Evolutionary conservation across 2,888 invertebrate species (phyloP), one percentile per base, ranked within the genome.

Genomic region (Zygaena filipendulae): DNA sequence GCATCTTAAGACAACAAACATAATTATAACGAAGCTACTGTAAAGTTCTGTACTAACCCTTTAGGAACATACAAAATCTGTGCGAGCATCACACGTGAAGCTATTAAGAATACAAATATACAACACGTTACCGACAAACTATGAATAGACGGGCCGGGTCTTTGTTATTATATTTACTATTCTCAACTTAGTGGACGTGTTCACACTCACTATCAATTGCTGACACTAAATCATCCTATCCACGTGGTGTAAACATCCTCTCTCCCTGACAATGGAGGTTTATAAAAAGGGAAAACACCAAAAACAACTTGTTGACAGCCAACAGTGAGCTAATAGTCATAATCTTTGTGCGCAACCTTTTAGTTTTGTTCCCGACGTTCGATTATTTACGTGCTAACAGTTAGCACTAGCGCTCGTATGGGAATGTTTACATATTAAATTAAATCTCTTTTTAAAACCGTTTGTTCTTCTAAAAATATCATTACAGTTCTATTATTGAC

Each of bases 141-240:
- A 64, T 58, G 54, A 68, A 69, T 71, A 72, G 66, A 60, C 49
- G 41, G 38, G 31, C n/a, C 36, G 43, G 57, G 59, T 64, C 61
- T 63, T 63, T 74, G 72, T 71, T 72, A 70, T 72, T 70, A 62
- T 75, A 71, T 71, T 72, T 62, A 64, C 62, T 59, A 62, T 63
- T 67, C 61, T 63, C 57, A 52, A 59, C 61, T 66, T 70, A 71
- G 70, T 70, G 60, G 57, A 62, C 66, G 59, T 59, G 67, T 74
- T 75, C 72, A 74, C 75, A 71, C 75, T 74, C 67, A 59, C 64
- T 68, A 53, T 61, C 69, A 71, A 75, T 75, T 69, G 72, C 70
- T 69, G 59, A 61, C 70, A 70, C 67, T 71, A 70, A 71, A 72
- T 75, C 74, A 75, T 69, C 68, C 59, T 59, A 66, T 63, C 55